Conservation (phyloP, 2,113 vertebrate species). For the Numenius arquata region DNA sequence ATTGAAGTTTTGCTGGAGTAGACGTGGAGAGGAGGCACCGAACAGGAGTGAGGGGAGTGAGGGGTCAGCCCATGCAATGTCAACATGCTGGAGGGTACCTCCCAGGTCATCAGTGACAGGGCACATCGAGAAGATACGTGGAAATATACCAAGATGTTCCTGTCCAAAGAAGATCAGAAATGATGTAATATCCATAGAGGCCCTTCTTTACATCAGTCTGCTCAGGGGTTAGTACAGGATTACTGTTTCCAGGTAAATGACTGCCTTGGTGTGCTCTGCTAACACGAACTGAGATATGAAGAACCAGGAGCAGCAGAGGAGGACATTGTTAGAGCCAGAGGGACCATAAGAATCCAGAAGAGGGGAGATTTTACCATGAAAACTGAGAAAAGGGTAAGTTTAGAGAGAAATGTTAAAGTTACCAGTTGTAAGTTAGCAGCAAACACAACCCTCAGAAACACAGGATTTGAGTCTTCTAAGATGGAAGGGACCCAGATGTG, state of each 20-base stretch:
- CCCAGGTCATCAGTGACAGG: not conserved
- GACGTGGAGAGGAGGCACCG: not conserved
- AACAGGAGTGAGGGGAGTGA: not conserved
- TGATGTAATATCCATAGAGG: not conserved
- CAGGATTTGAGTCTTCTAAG: not conserved
- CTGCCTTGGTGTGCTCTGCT: not conserved
- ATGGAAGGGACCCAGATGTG: not conserved
- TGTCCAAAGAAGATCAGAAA: not conserved
- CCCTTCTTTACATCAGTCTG: not conserved
- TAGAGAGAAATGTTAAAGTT: not conserved
- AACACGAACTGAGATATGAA: not conserved
- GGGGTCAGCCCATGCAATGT: too few species aligned
- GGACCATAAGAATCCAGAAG: not conserved
- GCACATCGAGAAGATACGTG: accelerated
- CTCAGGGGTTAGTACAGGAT: not conserved
- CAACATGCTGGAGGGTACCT: not conserved
- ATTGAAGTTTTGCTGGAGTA: not conserved
- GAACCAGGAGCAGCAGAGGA: not conserved
- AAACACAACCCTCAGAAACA: not conserved
- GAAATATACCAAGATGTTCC: not conserved
- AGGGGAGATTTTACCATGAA: not conserved
- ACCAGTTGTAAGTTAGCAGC: not conserved
- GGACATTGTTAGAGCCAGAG: not conserved
- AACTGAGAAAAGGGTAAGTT: not conserved
- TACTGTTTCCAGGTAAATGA: not conserved